Evolutionary conservation across 2,797 vertebrate genomes (phyloP), one percentile per base, ranked within the genome.

Genomic region (Craterocephalus amniculus): DNA sequence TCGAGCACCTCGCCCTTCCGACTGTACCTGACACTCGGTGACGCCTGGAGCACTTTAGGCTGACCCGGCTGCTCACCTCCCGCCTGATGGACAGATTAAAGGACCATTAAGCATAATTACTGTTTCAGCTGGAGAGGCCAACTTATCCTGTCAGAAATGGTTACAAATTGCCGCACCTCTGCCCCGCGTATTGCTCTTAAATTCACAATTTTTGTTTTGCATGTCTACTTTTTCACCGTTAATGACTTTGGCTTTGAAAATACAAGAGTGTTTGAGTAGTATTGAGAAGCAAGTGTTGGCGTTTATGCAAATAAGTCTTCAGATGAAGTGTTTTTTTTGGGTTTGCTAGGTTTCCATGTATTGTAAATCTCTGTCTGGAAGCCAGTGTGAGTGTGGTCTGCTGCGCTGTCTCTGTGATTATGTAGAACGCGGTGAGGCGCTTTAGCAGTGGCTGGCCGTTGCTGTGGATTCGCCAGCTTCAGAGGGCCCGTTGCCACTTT

Each of bases 81-180:
- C 16, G 83, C 72, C 89, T 93, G 93, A 94, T 84, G 90, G 93
- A 93, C 88, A 90, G 92, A 94, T 94, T 94, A 94, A 94, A 93
- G 91, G 87, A 86, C 92, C 92, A 94, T 95, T 94, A 94, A 91
- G 90, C 86, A 90, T 94, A 94, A 95, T 95, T 95, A 94, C 89
- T 86, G 80, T 91, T 94, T 92, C 88, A 91, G 83, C 88, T 89
- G 84, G 83, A 92, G 91, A 91, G 85, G 88, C 88, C 89, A 87
- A 90, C 90, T 93, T 81, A 70, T 87, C 80, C 81, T 89, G 90
- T 91, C 90, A 92, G 77, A 93, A 93, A 93, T 89, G 70, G 91
- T 89, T 91, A 90, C 87, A 94, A 94, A 93, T 92, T 91, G 85
- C 83, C 68, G 74, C 76, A 76, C 79, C 81, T 86, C 66, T 90